Evolutionary conservation across 1,140 invertebrate species (phyloP), one percentile per base, ranked within the genome.

Genomic region (Eupeodes corollae): DNA sequence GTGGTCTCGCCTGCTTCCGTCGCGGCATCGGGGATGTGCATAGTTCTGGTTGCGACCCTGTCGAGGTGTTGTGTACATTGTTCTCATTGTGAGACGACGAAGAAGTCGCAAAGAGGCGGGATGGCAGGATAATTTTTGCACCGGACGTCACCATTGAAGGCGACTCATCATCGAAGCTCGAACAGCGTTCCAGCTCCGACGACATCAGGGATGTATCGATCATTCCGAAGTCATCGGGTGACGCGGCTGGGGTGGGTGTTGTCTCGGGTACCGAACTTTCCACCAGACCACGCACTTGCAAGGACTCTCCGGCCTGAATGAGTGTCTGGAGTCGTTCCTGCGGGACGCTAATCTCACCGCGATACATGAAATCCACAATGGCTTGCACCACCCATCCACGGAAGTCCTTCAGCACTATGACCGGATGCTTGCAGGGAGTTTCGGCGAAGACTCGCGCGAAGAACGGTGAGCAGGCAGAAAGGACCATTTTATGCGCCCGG

Each of bases 371-470:
- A 68, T 91, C 86, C 39, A 92, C 82, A 21, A 92, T 82, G 6
- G 87, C 86, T 59, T 88, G 83, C 34, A 92, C 79, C 54, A 91
- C 88, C 77, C 86, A 84, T 47, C 82, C 84, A 56, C 79, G 77
- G 57, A 91, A 86, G 69, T 91, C 89, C 68, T 91, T 91, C 15
- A 92, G 67, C 41, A 92, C 86, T 59, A 93, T 89, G 42, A 92
- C 86, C 10, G 90, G 89, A 66, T 92, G 89, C 61, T 92, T 90
- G 74, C 88, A 92, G n/a, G 88, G 88, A 55, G 88, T 90, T 55
- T 91, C 88, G 45, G 82, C 80, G 62, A 93, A 91, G 62, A 93
- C 85, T 57, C 82, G 76, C 56, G 88, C 80, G 66, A 93, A 92
- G 60, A 91, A 91, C 3, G 88, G 87, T 62, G 87, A 91, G 76